Base-by-base conservation (phyloP, 2,113 vertebrate species). In the Ramphastos sulfuratus region DNA sequence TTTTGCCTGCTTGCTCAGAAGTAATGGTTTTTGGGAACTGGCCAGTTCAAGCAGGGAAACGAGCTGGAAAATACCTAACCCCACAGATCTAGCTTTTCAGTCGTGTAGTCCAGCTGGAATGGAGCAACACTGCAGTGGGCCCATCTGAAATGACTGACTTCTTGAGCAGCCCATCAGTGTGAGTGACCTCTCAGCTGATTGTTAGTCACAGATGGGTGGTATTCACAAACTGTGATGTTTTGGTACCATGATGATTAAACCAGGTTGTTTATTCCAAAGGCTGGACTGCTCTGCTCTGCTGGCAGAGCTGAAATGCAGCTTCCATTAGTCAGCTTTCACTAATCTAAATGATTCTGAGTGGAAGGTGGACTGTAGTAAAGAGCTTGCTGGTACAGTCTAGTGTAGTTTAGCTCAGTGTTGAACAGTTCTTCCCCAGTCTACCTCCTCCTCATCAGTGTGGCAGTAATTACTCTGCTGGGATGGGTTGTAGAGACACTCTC, bases 1-100 rank as follows among this genome's bases (percentile, higher is more conserved):
- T 93, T 70, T 87, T 54, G 56, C 81, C 70, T 92, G 82, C 59
- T 84, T 48, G 3, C 63, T 93, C 37, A 75, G 61, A 92, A 95
- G 72, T 61, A 67, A 61, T 44, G 33, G 10, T 52, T 69, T 69
- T 90, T 60, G 72, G 85, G 82, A 91, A 37, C 1, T 64, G 48
- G 61, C 48, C 56, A 67, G 46, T 87, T 91, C 42, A 56, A 19
- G 48, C 28, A 91, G 31, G 30, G 74, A 55, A 82, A 20, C 12
- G 23, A 67, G 42, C 31, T 28, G 70, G n/a, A 37, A 77, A 92
- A 77, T 64, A 76, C 24, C 28, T 85, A 63, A 74, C 82, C 1
- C 6, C 58, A 66, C 28, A 74, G 15, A 67, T 55, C 24, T 21
- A 28, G 20, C 10, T 27, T 31, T 85, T 85, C 25, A 33, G 48